Evolutionary conservation across 1,140 invertebrate species (phyloP).

Genomic region (Harpegnathos saltator): DNA sequence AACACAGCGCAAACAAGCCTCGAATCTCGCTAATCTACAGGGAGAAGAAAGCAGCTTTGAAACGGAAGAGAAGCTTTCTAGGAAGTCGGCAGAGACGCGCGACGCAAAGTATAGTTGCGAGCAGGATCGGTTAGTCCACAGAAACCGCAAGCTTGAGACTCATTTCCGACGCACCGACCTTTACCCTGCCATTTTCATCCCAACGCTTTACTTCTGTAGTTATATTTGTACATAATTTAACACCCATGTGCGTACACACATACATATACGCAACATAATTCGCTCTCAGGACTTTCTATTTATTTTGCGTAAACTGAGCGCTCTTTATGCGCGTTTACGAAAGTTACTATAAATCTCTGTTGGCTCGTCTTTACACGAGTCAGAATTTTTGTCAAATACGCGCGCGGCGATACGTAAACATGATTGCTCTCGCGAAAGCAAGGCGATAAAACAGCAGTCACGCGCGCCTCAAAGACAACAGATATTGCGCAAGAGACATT

Average conservation of each 20-base stretch:
- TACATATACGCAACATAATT: neutral
- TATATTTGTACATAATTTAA: neutral
- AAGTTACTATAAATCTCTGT: too few species aligned
- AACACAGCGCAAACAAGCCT: neutral
- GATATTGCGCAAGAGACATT: constrained; percentile 12
- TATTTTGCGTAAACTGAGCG: neutral
- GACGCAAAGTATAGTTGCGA: neutral
- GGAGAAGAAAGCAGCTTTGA: neutral
- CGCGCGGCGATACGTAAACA: neutral
- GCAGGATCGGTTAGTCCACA: neutral
- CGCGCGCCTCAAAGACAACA: neutral
- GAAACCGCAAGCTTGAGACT: neutral
- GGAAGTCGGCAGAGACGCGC: constrained; percentile 7
- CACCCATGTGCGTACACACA: neutral
- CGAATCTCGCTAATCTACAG: constrained; percentile 36
- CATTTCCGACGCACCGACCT: neutral
- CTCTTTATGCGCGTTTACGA: neutral
- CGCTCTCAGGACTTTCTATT: neutral
- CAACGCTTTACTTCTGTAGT: neutral
- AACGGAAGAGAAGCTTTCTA: constrained; percentile 25
- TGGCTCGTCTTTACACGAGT: too few species aligned
- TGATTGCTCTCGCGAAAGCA: constrained; percentile 6
- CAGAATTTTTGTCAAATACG: too few species aligned
- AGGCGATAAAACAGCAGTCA: neutral
- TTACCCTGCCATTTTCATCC: neutral